phyloP scores from a whole-genome alignment of 2,113 vertebrate species.

The Pseudorectes ferrugineus region DNA sequence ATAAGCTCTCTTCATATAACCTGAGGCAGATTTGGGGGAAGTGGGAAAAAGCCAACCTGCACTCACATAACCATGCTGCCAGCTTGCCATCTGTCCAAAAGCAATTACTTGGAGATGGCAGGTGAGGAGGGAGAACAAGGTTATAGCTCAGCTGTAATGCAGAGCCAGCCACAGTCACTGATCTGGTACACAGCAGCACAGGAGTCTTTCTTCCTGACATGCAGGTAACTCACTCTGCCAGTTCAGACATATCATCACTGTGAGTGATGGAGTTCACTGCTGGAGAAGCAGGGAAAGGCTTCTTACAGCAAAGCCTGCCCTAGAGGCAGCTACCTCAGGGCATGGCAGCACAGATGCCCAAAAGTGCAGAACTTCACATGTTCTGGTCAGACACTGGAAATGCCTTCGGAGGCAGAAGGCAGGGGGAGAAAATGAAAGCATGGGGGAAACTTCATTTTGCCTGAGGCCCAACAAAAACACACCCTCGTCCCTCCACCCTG shows the following conservation, averaged over 20 bases:
- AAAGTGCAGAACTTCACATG: neutral
- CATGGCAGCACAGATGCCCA: accelerated
- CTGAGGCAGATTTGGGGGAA: neutral
- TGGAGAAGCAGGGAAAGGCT: neutral
- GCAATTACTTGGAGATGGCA: slow-evolving; percentile 57
- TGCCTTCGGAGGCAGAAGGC: neutral
- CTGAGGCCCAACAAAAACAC: neutral
- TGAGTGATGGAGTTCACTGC: neutral
- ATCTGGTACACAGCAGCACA: neutral
- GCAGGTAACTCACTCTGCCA: slow-evolving; percentile 37
- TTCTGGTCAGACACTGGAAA: neutral
- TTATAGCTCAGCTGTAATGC: neutral
- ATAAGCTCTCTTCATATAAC: neutral
- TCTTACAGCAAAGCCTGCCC: neutral
- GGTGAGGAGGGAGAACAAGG: neutral
- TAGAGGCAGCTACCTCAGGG: neutral
- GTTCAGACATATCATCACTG: neutral
- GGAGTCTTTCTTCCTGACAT: slow-evolving; percentile 41
- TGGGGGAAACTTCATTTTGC: neutral
- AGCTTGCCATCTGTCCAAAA: slow-evolving; percentile 57
- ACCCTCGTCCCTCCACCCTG: accelerated
- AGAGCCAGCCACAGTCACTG: neutral
- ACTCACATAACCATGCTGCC: neutral
- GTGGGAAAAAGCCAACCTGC: neutral
- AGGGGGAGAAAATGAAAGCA: neutral